These are phyloP conservation scores for Spizella passerina DNA, from an alignment of 2,797 vertebrate genomes.

Conservation along the genomic window DNA sequence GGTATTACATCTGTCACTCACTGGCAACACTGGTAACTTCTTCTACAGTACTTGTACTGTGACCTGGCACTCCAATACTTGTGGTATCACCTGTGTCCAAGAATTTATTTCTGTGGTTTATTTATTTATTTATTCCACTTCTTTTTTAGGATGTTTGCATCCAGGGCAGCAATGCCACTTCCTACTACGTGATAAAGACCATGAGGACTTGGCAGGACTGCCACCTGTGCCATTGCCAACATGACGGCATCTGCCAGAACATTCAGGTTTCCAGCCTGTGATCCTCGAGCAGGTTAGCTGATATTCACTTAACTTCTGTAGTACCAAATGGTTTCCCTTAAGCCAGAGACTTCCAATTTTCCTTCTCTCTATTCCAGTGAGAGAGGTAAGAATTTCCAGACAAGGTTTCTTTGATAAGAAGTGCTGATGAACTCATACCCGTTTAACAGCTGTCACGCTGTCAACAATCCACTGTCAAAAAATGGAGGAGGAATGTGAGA, in stretches of 20 bases:
- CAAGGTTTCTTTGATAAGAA: not conserved
- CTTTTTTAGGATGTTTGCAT: conserved; percentile 37
- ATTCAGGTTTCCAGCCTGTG: not conserved
- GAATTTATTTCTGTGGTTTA: not conserved
- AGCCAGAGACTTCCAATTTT: not conserved
- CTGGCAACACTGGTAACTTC: not conserved
- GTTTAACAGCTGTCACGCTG: not conserved
- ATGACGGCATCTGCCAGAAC: not conserved
- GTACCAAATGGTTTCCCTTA: not conserved
- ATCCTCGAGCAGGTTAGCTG: conserved; percentile 44
- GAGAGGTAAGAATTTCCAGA: not conserved
- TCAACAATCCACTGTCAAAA: not conserved
- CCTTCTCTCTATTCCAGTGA: not conserved
- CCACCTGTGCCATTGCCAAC: not conserved
- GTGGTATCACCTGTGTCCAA: not conserved
- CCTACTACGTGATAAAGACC: conserved; percentile 19
- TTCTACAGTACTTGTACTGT: not conserved
- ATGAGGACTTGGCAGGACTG: not conserved
- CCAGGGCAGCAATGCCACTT: conserved; percentile 26
- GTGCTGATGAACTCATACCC: not conserved
- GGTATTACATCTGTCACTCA: not conserved
- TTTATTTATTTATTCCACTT: not conserved
- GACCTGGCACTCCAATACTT: not conserved
- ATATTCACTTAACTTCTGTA: not conserved
- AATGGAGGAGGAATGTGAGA: not conserved